A percentile compares a stretch with the other conserved stretches of the same genome.
These are phyloP conservation scores for Semaprochilodus insignis DNA, from an alignment of 2,797 vertebrate genomes.

Conservation along the genomic window DNA sequence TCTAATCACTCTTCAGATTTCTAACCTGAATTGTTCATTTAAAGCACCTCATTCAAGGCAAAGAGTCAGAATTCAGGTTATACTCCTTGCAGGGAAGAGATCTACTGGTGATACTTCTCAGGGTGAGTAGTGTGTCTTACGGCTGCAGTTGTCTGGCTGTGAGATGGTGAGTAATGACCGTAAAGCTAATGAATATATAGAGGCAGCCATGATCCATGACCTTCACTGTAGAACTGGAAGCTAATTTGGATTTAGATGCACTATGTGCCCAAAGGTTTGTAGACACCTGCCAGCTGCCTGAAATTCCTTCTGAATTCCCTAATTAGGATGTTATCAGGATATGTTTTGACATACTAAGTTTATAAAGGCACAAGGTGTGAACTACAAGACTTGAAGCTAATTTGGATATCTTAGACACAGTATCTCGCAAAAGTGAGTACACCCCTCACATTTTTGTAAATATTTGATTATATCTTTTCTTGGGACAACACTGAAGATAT, in stretches of 20 bases:
- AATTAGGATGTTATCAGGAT: background rate
- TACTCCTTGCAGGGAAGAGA: background rate
- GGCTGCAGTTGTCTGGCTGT: background rate
- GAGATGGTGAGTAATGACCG: constrained; percentile 22
- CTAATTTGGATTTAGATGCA: background rate
- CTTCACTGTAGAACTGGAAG: background rate
- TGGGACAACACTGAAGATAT: no score
- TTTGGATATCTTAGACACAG: no score
- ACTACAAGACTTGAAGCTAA: background rate
- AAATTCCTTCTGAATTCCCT: background rate
- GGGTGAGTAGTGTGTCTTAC: constrained; percentile 10
- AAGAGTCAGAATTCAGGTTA: background rate
- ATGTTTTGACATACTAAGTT: background rate
- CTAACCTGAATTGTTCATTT: background rate
- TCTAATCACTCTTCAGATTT: no score
- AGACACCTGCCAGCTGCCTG: no score
- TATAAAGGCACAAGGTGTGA: background rate
- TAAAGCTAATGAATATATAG: constrained; percentile 20
- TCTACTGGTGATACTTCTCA: background rate
- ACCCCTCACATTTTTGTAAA: no score
- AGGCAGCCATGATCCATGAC: background rate
- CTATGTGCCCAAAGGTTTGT: background rate
- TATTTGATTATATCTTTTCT: no score
- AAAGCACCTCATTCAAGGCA: background rate
- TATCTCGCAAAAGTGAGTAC: no score